Evolutionary conservation across 2,113 vertebrate species (phyloP), one percentile per base, ranked within the genome.

Genomic region (Pomatorhinus ruficollis): DNA sequence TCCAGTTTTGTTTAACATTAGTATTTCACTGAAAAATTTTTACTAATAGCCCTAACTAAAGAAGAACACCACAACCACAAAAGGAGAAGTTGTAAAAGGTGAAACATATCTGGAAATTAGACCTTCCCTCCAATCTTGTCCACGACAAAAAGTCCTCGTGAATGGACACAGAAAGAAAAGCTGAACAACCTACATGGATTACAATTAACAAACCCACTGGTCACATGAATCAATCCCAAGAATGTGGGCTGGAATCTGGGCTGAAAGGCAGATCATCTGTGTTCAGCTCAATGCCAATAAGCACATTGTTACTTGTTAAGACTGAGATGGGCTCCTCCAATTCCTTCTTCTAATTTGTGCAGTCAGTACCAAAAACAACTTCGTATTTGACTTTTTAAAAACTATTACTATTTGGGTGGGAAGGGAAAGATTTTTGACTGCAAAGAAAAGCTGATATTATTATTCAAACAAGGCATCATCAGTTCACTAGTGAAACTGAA

Each of bases 71-170:
- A 12, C 40, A 91, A 16, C 31, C 15, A 71, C 28, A 54, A 71
- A 44, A 47, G 20, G 13, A 89, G 31, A 87, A 79, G 10, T 53
- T 78, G 84, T 25, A 61, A 69, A 47, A 72, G 15, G 6, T 85
- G 15, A 85, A 91, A 33, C 7, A 31, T 37, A 56, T 22, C 22
- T 54, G 49, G 37, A 93, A 91, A 79, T 57, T 17, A 76, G 45
- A 60, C 27, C 9, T 77, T 23, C 11, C 16, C 39, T 79, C 37
- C 49, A 80, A 39, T 19, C 6, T 83, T 66, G 9, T 57, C 35
- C 33, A 56, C 57, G 66, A 80, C 2, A 22, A 89, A 80, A n/a
- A 12, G 12, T 31, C 7, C 19, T 76, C 0, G 0, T 47, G 50
- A 89, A 74, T 13, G 31, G 31, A 16, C 33, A 16, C 0, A 27